A percentile compares a stretch with the other conserved stretches of the same genome.
These are phyloP conservation scores for Drosophila murphyi DNA, from an alignment of 1,140 invertebrate species.

Conservation along the genomic window DNA sequence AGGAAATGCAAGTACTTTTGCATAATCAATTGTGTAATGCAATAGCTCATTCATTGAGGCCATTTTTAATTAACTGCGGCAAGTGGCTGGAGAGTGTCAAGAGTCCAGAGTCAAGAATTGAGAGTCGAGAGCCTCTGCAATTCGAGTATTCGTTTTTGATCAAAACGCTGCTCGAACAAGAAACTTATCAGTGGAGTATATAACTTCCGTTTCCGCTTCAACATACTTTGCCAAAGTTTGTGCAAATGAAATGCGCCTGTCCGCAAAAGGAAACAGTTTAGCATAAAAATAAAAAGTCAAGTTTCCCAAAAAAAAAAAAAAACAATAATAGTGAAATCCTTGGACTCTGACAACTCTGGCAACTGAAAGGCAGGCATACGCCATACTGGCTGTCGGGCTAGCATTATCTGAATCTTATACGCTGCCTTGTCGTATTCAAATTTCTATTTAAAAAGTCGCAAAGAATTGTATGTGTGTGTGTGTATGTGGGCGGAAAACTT, in stretches of 20 bases:
- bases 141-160: constrained; percentile 15
- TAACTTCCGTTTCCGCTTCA: constrained; percentile 67
- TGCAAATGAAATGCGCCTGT: constrained; percentile 64
- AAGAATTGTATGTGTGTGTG: constrained; percentile 11
- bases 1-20: constrained; percentile 39
- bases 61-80: constrained; percentile 53
- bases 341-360: constrained; percentile 48
- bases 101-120: neutral
- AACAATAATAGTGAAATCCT: constrained; percentile 36
- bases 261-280: constrained; percentile 70
- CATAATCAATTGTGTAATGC: constrained; percentile 60
- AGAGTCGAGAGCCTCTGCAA: constrained; percentile 1
- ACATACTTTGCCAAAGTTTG: constrained; percentile 60
- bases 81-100: constrained; percentile 3
- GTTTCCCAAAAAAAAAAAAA: constrained; percentile 29
- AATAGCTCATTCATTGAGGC: constrained; percentile 52
- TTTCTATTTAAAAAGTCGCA: constrained; percentile 60
- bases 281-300: constrained; percentile 72
- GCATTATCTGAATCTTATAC: constrained; percentile 72
- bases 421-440: constrained; percentile 72
- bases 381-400: neutral
- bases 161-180: constrained; percentile 23
- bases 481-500: constrained; percentile 32
- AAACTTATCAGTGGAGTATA: constrained; percentile 40
- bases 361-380: constrained; percentile 46